A percentile compares a stretch with the other conserved stretches of the same genome.
Evolutionary conservation across 2,113 vertebrate genomes (phyloP).

Genomic region (Aythya baeri): DNA sequence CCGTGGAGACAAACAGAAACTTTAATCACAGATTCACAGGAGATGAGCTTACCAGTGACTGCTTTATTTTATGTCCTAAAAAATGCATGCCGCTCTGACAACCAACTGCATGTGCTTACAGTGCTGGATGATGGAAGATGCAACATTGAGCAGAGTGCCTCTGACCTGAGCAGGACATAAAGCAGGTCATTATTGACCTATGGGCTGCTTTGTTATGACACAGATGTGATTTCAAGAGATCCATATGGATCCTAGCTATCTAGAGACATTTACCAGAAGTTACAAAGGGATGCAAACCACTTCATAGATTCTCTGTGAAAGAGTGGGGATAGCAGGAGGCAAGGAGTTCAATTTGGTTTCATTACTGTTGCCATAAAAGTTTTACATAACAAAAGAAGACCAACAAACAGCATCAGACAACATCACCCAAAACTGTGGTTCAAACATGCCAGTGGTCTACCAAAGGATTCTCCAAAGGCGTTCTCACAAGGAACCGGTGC

Average conservation of each 20-base stretch:
- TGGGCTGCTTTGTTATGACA: neutral
- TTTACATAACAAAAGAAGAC: neutral
- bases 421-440: neutral
- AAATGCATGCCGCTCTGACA: neutral
- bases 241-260: neutral
- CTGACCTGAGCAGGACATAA: accelerated
- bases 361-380: neutral
- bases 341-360: neutral
- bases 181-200: neutral
- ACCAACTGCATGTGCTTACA: neutral
- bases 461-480: neutral
- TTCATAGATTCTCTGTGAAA: neutral
- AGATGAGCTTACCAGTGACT: neutral
- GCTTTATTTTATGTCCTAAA: neutral
- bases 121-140: neutral
- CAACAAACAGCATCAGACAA: neutral
- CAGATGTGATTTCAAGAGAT: neutral
- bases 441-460: neutral
- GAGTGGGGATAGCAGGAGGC: neutral
- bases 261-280: neutral
- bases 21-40: neutral
- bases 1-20: neutral
- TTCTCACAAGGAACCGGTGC: accelerated
- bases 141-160: neutral
- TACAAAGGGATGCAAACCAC: neutral